Conservation (phyloP, 2,113 vertebrate genomes). For the Labrus mixtus region DNA sequence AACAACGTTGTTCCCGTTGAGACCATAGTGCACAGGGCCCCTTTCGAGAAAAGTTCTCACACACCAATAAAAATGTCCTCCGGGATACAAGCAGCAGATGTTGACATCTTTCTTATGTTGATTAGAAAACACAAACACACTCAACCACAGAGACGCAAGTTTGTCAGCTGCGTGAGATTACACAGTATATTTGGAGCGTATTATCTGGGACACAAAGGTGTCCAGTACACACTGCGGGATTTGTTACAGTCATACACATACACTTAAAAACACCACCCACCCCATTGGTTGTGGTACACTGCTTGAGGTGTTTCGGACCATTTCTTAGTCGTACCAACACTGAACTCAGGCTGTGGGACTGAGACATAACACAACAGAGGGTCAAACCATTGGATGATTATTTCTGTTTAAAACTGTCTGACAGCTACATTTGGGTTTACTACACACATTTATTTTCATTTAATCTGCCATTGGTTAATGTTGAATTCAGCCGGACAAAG, state of each 20-base stretch:
- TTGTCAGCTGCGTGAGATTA: conserved; percentile 41
- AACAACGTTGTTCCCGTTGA: background rate
- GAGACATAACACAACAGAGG: conserved; percentile 78
- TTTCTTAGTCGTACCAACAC: conserved; percentile 69
- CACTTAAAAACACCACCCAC: conserved; percentile 45
- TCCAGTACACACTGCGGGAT: conserved; percentile 52
- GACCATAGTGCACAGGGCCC: conserved; percentile 28
- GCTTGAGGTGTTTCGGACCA: conserved; percentile 69
- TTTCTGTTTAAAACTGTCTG: conserved; percentile 73
- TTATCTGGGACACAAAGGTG: conserved; percentile 61
- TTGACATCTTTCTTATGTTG: conserved; percentile 64
- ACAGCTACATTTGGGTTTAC: conserved; percentile 47
- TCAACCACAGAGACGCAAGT: conserved; percentile 45
- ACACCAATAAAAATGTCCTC: conserved; percentile 53
- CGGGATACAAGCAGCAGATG: conserved; percentile 47
- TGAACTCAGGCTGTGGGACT: conserved; percentile 55
- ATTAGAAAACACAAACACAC: conserved; percentile 70
- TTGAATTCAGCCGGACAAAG: conserved; percentile 29
- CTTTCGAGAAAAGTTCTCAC: conserved; percentile 39
- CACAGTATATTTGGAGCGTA: conserved; percentile 33
- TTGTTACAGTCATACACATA: conserved; percentile 17
- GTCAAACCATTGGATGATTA: conserved; percentile 18
- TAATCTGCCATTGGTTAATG: conserved; percentile 6
- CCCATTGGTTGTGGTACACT: conserved; percentile 44
- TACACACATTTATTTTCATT: conserved; percentile 50